phyloP scores from a whole-genome alignment of 1,140 invertebrate genomes.

The Liolophura sinensis region DNA sequence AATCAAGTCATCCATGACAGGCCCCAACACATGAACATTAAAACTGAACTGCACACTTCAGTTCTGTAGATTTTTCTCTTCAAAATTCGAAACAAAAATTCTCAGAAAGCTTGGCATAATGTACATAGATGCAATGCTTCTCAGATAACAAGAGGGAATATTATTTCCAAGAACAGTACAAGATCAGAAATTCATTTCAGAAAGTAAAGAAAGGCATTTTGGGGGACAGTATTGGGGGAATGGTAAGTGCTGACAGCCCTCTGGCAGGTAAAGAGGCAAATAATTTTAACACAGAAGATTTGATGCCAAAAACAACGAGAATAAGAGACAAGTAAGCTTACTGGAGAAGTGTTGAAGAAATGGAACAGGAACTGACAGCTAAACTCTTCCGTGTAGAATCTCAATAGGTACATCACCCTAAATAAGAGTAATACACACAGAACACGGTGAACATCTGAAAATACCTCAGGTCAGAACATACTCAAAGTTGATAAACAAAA shows the following conservation, averaged over 20 bases:
- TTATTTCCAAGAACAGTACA: too few relatives aligned
- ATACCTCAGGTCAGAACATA: too few relatives aligned
- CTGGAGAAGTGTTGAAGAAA: conserved; percentile 21
- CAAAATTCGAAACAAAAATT: too few relatives aligned
- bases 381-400: conserved; percentile 17
- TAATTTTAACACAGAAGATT: conserved; percentile 5
- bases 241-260: not conserved
- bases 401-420: conserved; percentile 30
- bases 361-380: conserved; percentile 20
- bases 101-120: too few relatives aligned
- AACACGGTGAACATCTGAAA: too few relatives aligned
- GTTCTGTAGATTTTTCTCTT: not conserved
- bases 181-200: too few relatives aligned
- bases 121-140: too few relatives aligned
- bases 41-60: not conserved
- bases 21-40: not conserved
- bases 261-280: not conserved
- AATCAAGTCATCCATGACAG: not conserved
- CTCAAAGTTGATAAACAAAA: too few relatives aligned
- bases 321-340: conserved; percentile 2
- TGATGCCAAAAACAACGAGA: conserved; percentile 1
- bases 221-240: too few relatives aligned
- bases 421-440: conserved; percentile 1
- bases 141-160: too few relatives aligned
- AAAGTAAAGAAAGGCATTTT: too few relatives aligned